Percentiles rank a stretch among this genome's conserved stretches.
Conservation (phyloP, 2,888 invertebrate genomes). For the Drosophila putrida region DNA sequence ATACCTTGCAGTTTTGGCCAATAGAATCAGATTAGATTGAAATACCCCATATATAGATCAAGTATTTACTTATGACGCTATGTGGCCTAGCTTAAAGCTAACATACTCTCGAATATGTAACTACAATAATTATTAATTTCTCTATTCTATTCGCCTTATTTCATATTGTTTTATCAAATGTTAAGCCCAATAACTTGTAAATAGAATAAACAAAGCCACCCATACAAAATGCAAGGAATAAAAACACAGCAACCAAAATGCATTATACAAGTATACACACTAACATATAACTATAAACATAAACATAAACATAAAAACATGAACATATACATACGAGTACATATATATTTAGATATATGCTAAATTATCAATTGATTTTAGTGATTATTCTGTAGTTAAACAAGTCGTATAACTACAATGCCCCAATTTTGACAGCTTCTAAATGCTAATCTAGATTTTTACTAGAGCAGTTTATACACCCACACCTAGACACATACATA, state of each 20-base stretch:
- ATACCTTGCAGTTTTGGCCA: constrained; percentile 31
- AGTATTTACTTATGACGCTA: constrained; percentile 19
- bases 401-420: constrained; percentile 38
- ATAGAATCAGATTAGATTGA: constrained; percentile 13
- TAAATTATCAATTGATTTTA: constrained; percentile 76
- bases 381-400: constrained; percentile 64
- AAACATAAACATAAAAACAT: constrained; percentile 33
- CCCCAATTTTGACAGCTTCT: constrained; percentile 63
- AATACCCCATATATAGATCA: constrained; percentile 1
- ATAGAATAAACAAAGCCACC: constrained; percentile 71
- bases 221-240: constrained; percentile 32
- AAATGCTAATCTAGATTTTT: constrained; percentile 77
- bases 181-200: constrained; percentile 55
- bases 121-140: constrained; percentile 4
- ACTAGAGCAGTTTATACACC: constrained; percentile 54
- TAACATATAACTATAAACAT: constrained; percentile 30
- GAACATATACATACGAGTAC: constrained; percentile 28
- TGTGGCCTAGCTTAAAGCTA: constrained; percentile 32
- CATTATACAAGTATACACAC: constrained; percentile 43
- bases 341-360: constrained; percentile 62
- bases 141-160: constrained; percentile 11
- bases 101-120: constrained; percentile 19
- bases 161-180: constrained; percentile 36
- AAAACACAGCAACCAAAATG: constrained; percentile 26
- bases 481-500: constrained; percentile 18